Evolutionary conservation across 2,888 invertebrate species (phyloP), one percentile per base, ranked within the genome.

Genomic region (Seira musarum): DNA sequence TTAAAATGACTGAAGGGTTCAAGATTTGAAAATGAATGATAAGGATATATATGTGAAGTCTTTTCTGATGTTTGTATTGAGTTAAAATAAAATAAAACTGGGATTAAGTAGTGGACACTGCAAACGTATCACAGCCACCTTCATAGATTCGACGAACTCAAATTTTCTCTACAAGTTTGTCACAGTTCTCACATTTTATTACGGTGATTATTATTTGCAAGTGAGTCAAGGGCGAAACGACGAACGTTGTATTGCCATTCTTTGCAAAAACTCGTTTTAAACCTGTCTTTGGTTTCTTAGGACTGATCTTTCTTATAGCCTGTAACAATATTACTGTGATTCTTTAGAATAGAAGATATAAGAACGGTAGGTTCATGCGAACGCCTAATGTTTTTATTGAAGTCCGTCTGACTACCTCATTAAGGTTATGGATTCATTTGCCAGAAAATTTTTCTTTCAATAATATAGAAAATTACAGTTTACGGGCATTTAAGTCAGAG

Each of bases 181-280:
- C 53, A 53, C 53, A 53, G 53, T 53, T 53, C 53, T 53, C 53
- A 53, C 53, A 53, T 53, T 53, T 53, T 53, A 53, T n/a, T 53
- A 53, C 53, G 17, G 3, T 53, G 53, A 53, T 53, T 3, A 53
- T 17, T 30, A 53, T 13, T 53, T 40, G 17, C 53, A 17, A 53
- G n/a, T 13, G 53, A 30, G 30, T 30, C 30, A 30, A 30, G 30
- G 53, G 53, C 53, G 17, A 13, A 13, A 17, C 53, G 53, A 13
- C 53, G 13, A n/a, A 53, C 53, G 53, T 53, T 30, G 30, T 30
- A 2, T 30, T 30, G 53, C 15, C 13, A 53, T 3, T 13, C 17
- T 15, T 53, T 53, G 3, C 13, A 8, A 30, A 30, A 53, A 53
- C 53, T 2, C 3, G 53, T 53, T 53, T 53, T n/a, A 53, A 53